These are phyloP conservation scores for Aldabrachelys gigantea DNA, from an alignment of 2,113 vertebrate species.

Conservation along the genomic window DNA sequence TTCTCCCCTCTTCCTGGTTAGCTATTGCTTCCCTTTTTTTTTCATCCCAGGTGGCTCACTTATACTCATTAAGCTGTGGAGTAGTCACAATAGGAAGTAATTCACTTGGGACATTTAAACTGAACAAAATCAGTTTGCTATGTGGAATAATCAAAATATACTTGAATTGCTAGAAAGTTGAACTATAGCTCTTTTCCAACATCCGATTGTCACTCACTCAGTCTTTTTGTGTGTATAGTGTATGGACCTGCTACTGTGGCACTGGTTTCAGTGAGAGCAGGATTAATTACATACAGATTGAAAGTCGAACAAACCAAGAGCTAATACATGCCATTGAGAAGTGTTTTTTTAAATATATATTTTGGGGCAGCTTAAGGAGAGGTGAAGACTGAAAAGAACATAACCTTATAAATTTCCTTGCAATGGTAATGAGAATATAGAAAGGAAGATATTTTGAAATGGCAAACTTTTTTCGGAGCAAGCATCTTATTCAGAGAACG, in stretches of 20 bases:
- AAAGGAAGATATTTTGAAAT: neutral
- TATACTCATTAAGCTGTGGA: neutral
- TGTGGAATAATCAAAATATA: neutral
- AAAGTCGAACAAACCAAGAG: neutral
- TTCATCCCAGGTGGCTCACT: neutral
- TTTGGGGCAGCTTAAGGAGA: conserved; percentile 11
- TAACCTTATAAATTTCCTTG: conserved; percentile 6
- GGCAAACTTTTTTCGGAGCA: neutral
- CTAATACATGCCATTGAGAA: neutral
- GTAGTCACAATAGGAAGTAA: neutral
- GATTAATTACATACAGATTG: neutral
- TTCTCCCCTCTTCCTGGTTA: neutral
- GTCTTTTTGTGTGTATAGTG: neutral
- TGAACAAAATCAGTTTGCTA: neutral
- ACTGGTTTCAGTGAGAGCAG: neutral
- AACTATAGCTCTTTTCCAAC: neutral
- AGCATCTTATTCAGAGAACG: neutral
- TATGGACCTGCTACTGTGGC: neutral
- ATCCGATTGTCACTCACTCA: fast-evolving
- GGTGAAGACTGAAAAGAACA: conserved; percentile 2
- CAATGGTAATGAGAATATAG: neutral
- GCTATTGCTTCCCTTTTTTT: neutral
- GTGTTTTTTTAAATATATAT: neutral
- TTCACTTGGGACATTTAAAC: neutral
- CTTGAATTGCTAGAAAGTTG: conserved; percentile 20